Evolutionary conservation across 2,888 invertebrate genomes (phyloP), one percentile per base, ranked within the genome.

Genomic region (Lydus trimaculatus): DNA sequence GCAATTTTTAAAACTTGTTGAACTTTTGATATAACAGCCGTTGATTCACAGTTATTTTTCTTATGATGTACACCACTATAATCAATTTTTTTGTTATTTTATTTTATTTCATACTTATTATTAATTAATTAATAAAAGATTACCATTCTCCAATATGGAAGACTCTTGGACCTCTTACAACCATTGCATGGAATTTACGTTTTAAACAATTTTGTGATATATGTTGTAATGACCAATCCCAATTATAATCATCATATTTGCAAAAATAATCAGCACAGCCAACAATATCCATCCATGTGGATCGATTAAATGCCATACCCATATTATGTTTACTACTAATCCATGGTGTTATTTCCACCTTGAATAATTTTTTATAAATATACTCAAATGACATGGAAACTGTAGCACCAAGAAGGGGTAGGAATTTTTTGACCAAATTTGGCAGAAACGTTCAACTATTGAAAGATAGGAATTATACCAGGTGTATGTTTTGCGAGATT

Each of bases 91-190:
- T 43, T 31, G 9, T 11, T 11, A 9, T 36, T 25, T 43, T 17
- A 61, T 52, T 39, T 39, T 39, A 1, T 33, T 33, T 11, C 8
- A 2, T 9, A 28, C n/a, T n/a, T 28, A 6, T 2, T 28, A 28
- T 28, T 33, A 11, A 33, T 33, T 3, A 4, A 28, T 3, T 33
- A 13, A 39, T 39, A 13, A 39, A 85, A 63, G 13, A 91, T 88
- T 85, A 98, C 97, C 99, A 99, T 88, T 99, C 98, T 33, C 99
- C 99, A 80, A 99, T 98, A 87, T 99, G 99, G 86, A 98, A 98
- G 68, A 99, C 97, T 70, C 99, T 86, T 0, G 99, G 98, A 0
- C 97, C 96, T 79, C 95, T 92, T 81, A 96, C 92, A 76, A 97
- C 91, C 87, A 98, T 92, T 1, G 97, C 94, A 76, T 93, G 92